These are phyloP conservation scores for Oriolus oriolus DNA, from an alignment of 2,113 vertebrate species.

Conservation along the genomic window DNA sequence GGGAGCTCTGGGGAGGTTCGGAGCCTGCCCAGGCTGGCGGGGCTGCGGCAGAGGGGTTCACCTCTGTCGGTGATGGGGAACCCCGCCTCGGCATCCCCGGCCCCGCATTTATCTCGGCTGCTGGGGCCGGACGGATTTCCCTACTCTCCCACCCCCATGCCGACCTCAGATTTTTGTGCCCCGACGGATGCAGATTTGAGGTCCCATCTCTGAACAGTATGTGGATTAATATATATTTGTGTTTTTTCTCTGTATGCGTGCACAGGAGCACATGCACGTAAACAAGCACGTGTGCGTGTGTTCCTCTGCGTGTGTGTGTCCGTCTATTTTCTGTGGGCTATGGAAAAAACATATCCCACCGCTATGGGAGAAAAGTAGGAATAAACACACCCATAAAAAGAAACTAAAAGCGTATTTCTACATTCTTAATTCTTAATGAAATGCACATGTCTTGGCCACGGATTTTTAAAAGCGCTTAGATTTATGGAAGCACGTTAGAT, in stretches of 20 bases:
- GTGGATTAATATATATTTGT: background rate
- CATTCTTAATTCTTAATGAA: constrained; percentile 55
- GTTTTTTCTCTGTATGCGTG: rapidly evolving
- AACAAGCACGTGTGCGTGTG: background rate
- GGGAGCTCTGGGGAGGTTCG: background rate
- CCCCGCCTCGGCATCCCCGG: background rate
- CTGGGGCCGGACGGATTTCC: background rate
- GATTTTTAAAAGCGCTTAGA: constrained; percentile 38
- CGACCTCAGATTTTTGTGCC: background rate
- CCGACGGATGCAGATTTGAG: background rate
- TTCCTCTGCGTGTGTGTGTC: no score
- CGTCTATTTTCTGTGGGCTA: background rate
- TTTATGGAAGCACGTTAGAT: constrained; percentile 54
- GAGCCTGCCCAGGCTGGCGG: background rate
- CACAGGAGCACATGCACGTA: background rate
- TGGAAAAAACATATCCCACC: background rate
- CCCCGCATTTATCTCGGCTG: background rate
- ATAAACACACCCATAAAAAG: background rate
- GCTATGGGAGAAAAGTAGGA: background rate
- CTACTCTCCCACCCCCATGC: background rate
- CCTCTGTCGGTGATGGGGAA: background rate
- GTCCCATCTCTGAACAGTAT: background rate
- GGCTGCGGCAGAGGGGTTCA: background rate
- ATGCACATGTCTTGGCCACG: constrained; percentile 61
- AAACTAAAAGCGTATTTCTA: background rate